Evolutionary conservation across 2,888 invertebrate species (phyloP), one percentile per base, ranked within the genome.

Genomic region (Eristalinus sepulchralis): DNA sequence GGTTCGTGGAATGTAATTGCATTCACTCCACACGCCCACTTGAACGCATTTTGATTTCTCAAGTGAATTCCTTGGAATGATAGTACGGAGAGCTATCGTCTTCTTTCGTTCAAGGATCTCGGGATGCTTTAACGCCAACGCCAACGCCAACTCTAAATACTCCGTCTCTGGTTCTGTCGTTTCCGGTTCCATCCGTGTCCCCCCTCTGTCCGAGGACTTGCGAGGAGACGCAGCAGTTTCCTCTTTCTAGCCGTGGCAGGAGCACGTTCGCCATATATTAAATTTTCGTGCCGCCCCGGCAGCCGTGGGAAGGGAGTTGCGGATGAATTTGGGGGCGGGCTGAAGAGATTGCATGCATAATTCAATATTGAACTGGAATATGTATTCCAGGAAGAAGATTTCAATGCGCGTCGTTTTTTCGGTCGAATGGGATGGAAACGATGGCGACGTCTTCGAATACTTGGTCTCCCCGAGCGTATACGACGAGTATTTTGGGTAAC

Each of bases 241-340:
- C 70, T 68, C 70, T 68, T 62, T 31, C 34, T 71, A 17, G 10
- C 36, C 34, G 59, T 27, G 81, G 47, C 72, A 72, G 81, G 63
- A 77, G 84, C 84, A 85, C 84, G 84, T 85, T 77, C 72, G 81
- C 62, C 72, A 68, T 85, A 81, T 85, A 85, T 81, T 85, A 77
- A 85, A 81, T 81, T 72, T 72, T 33, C 57, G 36, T 72, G 59
- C 72, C n/a, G 64, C 47, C 17, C 36, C 66, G 22, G 10, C 11
- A 8, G 27, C 11, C 11, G 34, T 10, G 36, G 34, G 59, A 47
- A 60, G 11, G 22, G 27, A 17, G 62, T 1, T 47, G 17, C 17
- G 17, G 47, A 47, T 47, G 47, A 47, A 47, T 47, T 47, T 47
- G 17, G 24, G 57, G 63, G 62, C 27, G 22, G 60, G 33, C 47